phyloP scores from a whole-genome alignment of 1,140 invertebrate genomes.

The Aphidius ervi region DNA sequence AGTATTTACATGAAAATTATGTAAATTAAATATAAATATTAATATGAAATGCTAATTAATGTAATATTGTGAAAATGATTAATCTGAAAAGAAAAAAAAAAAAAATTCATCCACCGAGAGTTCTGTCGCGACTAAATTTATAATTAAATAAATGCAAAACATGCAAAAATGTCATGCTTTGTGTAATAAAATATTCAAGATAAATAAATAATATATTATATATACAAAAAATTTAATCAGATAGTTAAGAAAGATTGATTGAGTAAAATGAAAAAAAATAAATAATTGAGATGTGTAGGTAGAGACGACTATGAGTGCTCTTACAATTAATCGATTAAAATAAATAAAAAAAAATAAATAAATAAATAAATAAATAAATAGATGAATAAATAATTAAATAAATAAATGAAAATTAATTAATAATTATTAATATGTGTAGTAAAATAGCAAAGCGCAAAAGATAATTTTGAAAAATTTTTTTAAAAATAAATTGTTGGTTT shows the following conservation, averaged over 20 bases:
- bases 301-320: conserved; percentile 18
- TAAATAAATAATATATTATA: not conserved
- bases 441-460: conserved; percentile 10
- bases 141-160: not conserved
- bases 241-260: too few relatives aligned
- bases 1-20: too few relatives aligned
- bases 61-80: not conserved
- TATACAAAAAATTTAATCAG: not conserved
- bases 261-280: conserved; percentile 7
- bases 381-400: too few relatives aligned
- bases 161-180: not conserved
- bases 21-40: too few relatives aligned
- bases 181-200: not conserved
- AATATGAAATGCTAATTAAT: too few relatives aligned
- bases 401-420: too few relatives aligned
- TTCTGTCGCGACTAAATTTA: conserved; percentile 11
- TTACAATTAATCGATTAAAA: conserved; percentile 20
- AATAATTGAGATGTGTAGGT: not conserved
- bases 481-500: conserved; percentile 35
- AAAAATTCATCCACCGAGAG: conserved; percentile 7
- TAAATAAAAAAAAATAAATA: too few relatives aligned
- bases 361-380: too few relatives aligned
- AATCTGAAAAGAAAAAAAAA: not conserved
- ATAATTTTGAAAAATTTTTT: conserved; percentile 8
- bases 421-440: conserved; percentile 13